phyloP scores from a whole-genome alignment of 2,113 vertebrate genomes.

The Mixornis gularis region DNA sequence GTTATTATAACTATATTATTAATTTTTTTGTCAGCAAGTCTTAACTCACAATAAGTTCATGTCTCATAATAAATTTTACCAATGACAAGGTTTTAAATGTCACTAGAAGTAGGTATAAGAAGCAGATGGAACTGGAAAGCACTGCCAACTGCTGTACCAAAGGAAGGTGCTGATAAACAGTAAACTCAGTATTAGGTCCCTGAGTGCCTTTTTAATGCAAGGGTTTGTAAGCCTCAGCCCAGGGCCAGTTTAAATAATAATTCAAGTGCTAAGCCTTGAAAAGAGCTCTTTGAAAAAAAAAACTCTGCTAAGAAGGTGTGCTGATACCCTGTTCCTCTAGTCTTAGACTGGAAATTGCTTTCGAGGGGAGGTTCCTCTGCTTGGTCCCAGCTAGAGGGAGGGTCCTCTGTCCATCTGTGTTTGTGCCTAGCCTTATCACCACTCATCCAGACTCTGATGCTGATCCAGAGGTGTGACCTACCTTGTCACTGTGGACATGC shows the following conservation, averaged over 20 bases:
- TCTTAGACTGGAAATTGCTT: background rate
- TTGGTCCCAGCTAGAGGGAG: background rate
- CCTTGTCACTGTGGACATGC: rapidly evolving
- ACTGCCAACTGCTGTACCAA: background rate
- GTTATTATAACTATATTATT: background rate
- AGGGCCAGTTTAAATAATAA: background rate
- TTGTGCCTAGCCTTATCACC: background rate
- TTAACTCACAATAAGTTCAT: background rate
- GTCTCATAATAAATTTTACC: background rate
- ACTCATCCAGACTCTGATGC: background rate
- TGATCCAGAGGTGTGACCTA: background rate
- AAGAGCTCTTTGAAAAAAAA: background rate
- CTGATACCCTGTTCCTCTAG: background rate
- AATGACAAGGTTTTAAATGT: background rate
- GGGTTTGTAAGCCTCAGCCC: background rate
- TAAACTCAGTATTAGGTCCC: background rate
- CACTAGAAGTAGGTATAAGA: background rate
- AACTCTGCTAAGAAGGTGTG: background rate
- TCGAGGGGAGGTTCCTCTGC: rapidly evolving
- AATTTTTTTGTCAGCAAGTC: background rate
- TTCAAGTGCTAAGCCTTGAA: background rate
- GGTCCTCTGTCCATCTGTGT: rapidly evolving
- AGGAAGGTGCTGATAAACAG: background rate
- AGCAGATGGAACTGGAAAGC: background rate
- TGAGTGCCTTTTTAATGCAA: rapidly evolving